Evolutionary conservation across 1,140 invertebrate species (phyloP), one percentile per base, ranked within the genome.

Genomic region (Solenopsis invicta): DNA sequence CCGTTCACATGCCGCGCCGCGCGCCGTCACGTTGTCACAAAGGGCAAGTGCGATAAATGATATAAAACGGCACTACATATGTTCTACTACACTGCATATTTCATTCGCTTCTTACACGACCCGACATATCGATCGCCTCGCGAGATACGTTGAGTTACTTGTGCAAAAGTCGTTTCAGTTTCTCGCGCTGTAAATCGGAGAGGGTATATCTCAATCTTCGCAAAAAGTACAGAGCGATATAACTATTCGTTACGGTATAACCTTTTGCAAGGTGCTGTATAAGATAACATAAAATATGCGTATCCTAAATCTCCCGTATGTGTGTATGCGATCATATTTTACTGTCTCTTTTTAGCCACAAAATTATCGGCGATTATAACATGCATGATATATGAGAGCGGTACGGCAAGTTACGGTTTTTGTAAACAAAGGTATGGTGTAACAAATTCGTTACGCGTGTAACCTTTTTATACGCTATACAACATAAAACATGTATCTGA

Each of bases 21-120:
- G 29, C 29, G 71, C 66, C 78, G 78, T 86, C 76, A 62, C 10
- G 24, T 71, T 81, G 84, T 45, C 85, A 34, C 80, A 86, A 81
- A 89, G 88, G 88, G 48, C 62, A 62, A 72, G 62, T 69, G 66
- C 80, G 88, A 87, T 87, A 84, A 86, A 89, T 87, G 88, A 89
- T 89, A 89, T 89, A 89, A 90, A 90, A 87, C 72, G 88, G 81
- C 62, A 89, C 69, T 89, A 86, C 77, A 81, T 24, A 71, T 81
- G 77, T 81, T 81, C 62, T 41, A 24, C 48, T 64, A 8, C 64
- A 41, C 66, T 66, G 81, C 88, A 84, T 90, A 86, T 77, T 89
- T 90, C 88, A 87, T 87, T 87, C 88, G 75, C 64, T 85, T 87
- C 67, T 88, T 89, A 86, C 89, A 87, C 88, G 85, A 77, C 59